A percentile compares a stretch with the other conserved stretches of the same genome.
Conservation (phyloP, 2,113 vertebrate genomes). For the Verasper variegatus region DNA sequence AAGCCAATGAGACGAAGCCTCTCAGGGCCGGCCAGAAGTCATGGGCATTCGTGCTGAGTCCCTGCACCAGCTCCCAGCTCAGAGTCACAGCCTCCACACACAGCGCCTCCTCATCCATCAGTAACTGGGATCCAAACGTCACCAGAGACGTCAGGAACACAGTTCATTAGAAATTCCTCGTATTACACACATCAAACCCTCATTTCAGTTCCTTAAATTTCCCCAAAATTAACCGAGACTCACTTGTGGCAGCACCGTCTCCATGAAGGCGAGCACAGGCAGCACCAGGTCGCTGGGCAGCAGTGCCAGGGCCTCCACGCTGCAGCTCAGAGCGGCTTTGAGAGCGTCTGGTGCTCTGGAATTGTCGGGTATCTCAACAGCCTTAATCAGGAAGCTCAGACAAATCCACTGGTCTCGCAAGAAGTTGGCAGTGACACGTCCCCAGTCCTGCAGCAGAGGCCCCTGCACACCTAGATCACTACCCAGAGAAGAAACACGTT, state of each 20-base stretch:
- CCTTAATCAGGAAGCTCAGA: slow-evolving; percentile 82
- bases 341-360: slow-evolving; percentile 67
- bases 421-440: slow-evolving; percentile 86
- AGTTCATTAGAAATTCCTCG: background rate
- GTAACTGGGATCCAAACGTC: slow-evolving; percentile 77
- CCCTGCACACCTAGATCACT: slow-evolving; percentile 78
- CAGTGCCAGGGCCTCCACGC: slow-evolving; percentile 86
- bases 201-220: background rate
- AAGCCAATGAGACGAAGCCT: slow-evolving; percentile 87
- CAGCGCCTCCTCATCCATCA: slow-evolving; percentile 79
- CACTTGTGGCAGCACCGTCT: slow-evolving; percentile 87
- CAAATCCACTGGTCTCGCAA: slow-evolving; percentile 91
- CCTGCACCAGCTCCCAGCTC: slow-evolving; percentile 88
- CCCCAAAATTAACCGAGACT: slow-evolving; percentile 7
- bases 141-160: background rate
- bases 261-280: slow-evolving; percentile 89
- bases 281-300: slow-evolving; percentile 88
- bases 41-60: slow-evolving; percentile 88
- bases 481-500: background rate
- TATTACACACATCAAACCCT: background rate
- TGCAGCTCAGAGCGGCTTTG: slow-evolving; percentile 71
- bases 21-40: slow-evolving; percentile 93
- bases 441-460: slow-evolving; percentile 87
- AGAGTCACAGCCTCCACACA: slow-evolving; percentile 87
- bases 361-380: slow-evolving; percentile 16